Evolutionary conservation across 1,140 invertebrate genomes (phyloP), one percentile per base, ranked within the genome.

Genomic region (Vanessa tameamea): DNA sequence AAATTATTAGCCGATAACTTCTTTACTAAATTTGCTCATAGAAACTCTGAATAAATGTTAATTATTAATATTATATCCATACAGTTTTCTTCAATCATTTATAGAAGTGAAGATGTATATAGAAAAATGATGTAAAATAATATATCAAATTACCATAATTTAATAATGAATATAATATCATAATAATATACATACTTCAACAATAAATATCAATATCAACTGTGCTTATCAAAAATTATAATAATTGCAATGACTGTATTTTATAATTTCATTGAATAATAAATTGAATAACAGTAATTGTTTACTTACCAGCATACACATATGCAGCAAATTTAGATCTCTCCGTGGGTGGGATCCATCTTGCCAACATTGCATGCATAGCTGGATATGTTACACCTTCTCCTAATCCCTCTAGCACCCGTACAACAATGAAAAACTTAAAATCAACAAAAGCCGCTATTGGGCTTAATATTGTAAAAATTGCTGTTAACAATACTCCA

Each of bases 381-480:
- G 96, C 95, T 55, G 96, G 97, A 91, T 96, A 97, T 55, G 96
- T 97, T 37, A 97, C 96, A 50, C 96, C 96, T 94, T 98, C 97
- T 26, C 95, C 96, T 76, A 98, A 94, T 37, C 98, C 98, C 92
- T 97, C 96, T 14, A 98, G 86, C 15, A 98, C 94, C 77, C 98
- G 92, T 3, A 97, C 95, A 47, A 94, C 93, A 74, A 98, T 95
- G 80, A 99, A 95, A 66, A 96, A 94, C 72, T 94, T 93, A 72
- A 96, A 94, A 78, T 96, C 95, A 76, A 94, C 95, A 78, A 95
- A 94, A 0, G 97, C 96, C 1, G 96, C 95, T 73, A 95, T 94
- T 37, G 96, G 96, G 79, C 94, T 97, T 43, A 96, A 92, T 71
- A 97, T 94, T 53, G 96, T 96, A 85, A 98, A 95, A 66, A 98